phyloP scores from a whole-genome alignment of 2,797 vertebrate genomes.

The Crypturellus tataupa region DNA sequence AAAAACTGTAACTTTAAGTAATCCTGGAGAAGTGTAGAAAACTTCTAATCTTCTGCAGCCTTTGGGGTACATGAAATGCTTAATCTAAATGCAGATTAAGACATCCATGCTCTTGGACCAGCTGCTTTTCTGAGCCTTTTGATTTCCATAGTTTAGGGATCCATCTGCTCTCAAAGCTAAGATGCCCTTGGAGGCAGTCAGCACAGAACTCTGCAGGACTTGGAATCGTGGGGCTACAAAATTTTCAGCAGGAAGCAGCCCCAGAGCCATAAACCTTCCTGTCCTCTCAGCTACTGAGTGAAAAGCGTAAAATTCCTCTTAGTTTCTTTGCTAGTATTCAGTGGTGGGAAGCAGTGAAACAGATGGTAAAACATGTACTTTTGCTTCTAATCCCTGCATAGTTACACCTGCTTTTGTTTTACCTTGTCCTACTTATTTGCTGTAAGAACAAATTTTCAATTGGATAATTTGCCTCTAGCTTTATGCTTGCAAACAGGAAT shows the following conservation, averaged over 20 bases:
- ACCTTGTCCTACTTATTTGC: neutral
- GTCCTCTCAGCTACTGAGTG: rapidly evolving
- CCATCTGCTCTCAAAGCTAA: rapidly evolving
- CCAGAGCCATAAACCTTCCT: neutral
- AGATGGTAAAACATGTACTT: rapidly evolving
- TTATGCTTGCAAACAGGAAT: neutral
- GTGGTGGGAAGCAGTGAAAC: neutral
- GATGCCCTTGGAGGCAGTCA: rapidly evolving
- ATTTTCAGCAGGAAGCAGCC: neutral
- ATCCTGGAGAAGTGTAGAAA: neutral
- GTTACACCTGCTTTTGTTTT: neutral
- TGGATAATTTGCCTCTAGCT: neutral
- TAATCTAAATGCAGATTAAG: neutral
- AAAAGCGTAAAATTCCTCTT: neutral
- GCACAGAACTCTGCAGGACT: neutral
- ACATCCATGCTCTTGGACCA: neutral
- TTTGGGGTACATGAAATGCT: neutral
- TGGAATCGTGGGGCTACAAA: neutral
- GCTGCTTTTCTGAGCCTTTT: neutral
- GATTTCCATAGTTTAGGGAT: neutral
- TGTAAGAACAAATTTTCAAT: neutral
- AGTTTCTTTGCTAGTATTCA: neutral
- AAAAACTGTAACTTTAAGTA: neutral
- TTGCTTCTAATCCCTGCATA: neutral
- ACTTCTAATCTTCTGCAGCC: neutral